Evolutionary conservation across 2,888 invertebrate species (phyloP), one percentile per base, ranked within the genome.

Genomic region (Pogonocherus hispidulus): DNA sequence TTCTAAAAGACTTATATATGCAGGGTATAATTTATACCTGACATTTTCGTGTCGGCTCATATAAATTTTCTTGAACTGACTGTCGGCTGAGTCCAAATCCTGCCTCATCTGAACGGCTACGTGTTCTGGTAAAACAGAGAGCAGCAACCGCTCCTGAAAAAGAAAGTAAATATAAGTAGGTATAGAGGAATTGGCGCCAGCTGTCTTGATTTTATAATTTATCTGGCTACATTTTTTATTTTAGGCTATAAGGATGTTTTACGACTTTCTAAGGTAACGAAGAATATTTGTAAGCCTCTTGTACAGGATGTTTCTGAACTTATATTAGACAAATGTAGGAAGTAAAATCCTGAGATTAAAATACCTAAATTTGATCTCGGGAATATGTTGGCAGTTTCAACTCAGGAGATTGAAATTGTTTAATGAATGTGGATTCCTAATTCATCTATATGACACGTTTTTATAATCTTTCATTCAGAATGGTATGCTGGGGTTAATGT

Each of bases 41-140:
- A 98, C 97, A 85, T 98, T 97, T 86, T 98, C 97, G 85, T 97
- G 97, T 18, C 97, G 89, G 77, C 95, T 96, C 97, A 98, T 97
- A 86, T 97, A 98, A 82, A 98, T 97, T 87, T 97, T 97, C 87
- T 97, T 96, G 86, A 98, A 98, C 84, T 97, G 97, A 1, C 96
- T 96, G 82, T 96, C 95, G 68, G 94, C 92, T 22, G 94, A 92
- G 22, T 97, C 97, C 73, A 98, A 88, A 84, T 98, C 98, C 83
- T 96, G 93, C 37, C 97, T 90, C 96, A 98, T 98, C 86, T 96
- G 96, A 60, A 97, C 95, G 16, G 98, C 98, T 68, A 98, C 96
- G 86, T 98, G 98, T 83, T 97, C 94, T 0, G 97, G 98, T 67
- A 98, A 88, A 5, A 98, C 98, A 14, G 98, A 98, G 18, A 98